Conservation (phyloP, 2,113 vertebrate genomes). For the Accipiter cooperii region DNA sequence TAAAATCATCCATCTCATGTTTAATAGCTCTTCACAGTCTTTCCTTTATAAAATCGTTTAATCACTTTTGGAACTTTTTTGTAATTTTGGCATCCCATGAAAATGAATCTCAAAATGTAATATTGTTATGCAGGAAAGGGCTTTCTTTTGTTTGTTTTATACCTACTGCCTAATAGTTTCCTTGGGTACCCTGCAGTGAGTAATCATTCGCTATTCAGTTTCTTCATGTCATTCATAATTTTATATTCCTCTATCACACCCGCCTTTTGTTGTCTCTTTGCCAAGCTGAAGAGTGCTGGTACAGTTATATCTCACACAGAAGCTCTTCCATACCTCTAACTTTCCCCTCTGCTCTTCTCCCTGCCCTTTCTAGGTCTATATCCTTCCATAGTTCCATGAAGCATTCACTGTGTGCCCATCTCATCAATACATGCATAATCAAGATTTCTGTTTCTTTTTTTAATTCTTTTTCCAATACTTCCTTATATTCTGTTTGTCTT, state of each 20-base stretch:
- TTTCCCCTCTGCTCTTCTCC: background rate
- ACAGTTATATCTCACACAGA: background rate
- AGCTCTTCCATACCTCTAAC: background rate
- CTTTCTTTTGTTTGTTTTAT: slow-evolving; percentile 63
- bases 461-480: background rate
- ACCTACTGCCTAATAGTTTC: slow-evolving; percentile 49
- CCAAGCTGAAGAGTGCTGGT: background rate
- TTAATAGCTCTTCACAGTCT: background rate
- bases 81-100: background rate
- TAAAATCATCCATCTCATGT: background rate
- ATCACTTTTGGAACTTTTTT: background rate
- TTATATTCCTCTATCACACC: slow-evolving; percentile 18
- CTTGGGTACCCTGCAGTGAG: slow-evolving; percentile 39
- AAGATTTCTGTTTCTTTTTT: background rate
- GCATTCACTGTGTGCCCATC: background rate
- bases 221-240: slow-evolving; percentile 42
- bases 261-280: slow-evolving; percentile 24
- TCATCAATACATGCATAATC: background rate
- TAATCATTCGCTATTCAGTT: slow-evolving; percentile 62
- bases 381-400: background rate
- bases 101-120: background rate
- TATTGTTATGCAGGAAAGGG: background rate
- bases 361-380: background rate
- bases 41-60: background rate
- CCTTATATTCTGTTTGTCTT: background rate